These are phyloP conservation scores for Papilio polytes DNA, from an alignment of 1,140 invertebrate species.

Conservation along the genomic window DNA sequence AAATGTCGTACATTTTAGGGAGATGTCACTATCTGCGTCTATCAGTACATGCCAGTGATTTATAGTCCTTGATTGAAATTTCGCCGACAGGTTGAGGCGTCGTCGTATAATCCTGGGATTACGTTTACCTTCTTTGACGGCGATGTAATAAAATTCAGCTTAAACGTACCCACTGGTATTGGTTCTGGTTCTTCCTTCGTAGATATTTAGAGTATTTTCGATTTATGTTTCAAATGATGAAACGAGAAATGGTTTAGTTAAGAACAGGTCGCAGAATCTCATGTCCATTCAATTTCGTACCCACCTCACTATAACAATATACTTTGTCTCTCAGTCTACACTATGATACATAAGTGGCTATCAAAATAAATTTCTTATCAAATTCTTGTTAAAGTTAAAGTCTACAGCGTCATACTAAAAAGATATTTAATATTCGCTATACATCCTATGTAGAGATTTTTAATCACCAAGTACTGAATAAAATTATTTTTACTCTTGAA, in stretches of 20 bases:
- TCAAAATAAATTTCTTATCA: not conserved
- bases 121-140: constrained; percentile 77
- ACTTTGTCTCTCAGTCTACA: not conserved
- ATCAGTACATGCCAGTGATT: constrained; percentile 31
- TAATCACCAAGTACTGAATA: not conserved
- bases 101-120: constrained; percentile 36
- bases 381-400: not conserved
- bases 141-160: constrained; percentile 83
- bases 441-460: not conserved
- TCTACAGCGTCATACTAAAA: not conserved
- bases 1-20: not conserved
- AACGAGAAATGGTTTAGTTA: not conserved
- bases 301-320: not conserved
- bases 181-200: constrained; percentile 15
- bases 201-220: not conserved
- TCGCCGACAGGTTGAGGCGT: constrained; percentile 31
- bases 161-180: constrained; percentile 70
- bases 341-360: not conserved
- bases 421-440: not conserved
- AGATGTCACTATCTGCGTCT: not conserved
- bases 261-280: not conserved
- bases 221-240: not conserved
- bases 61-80: constrained; percentile 38
- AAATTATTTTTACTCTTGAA: constrained; percentile 11
- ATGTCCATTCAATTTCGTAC: not conserved